Evolutionary conservation across 2,888 invertebrate genomes (phyloP).

Genomic region (Drosophila monieri): DNA sequence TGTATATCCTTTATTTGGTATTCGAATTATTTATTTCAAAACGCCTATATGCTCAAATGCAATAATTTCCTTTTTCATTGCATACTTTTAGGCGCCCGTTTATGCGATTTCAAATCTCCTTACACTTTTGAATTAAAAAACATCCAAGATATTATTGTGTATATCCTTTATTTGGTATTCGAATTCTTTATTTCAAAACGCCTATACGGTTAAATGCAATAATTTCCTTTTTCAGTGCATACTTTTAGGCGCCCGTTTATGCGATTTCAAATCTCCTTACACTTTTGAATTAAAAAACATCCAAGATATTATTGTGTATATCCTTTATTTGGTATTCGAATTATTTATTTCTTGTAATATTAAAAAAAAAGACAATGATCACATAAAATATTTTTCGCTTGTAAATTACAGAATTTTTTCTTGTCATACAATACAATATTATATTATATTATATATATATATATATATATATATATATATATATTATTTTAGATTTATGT

Average conservation of each 20-base stretch:
- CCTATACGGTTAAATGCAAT: too few relatives aligned
- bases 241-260: too few relatives aligned
- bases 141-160: slow-evolving; percentile 41
- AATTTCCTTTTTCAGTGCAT: too few relatives aligned
- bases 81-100: too few relatives aligned
- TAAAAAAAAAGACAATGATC: slow-evolving; percentile 77
- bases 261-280: background rate
- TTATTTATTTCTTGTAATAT: slow-evolving; percentile 78
- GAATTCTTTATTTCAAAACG: slow-evolving; percentile 46
- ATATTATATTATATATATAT: slow-evolving; percentile 52
- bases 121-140: background rate
- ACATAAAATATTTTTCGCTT: slow-evolving; percentile 75
- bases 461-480: slow-evolving; percentile 66
- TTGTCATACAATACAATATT: slow-evolving; percentile 70
- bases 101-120: background rate
- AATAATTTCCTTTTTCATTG: too few relatives aligned
- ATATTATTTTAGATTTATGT: slow-evolving; percentile 52
- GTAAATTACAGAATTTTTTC: slow-evolving; percentile 74
- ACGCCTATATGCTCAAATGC: too few relatives aligned
- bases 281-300: background rate
- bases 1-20: slow-evolving; percentile 76
- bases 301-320: slow-evolving; percentile 53
- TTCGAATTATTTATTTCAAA: slow-evolving; percentile 60
- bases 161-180: slow-evolving; percentile 77
- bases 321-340: slow-evolving; percentile 77